Evolutionary conservation across 2,113 vertebrate genomes (phyloP).

Genomic region (Megaceryle torquata): DNA sequence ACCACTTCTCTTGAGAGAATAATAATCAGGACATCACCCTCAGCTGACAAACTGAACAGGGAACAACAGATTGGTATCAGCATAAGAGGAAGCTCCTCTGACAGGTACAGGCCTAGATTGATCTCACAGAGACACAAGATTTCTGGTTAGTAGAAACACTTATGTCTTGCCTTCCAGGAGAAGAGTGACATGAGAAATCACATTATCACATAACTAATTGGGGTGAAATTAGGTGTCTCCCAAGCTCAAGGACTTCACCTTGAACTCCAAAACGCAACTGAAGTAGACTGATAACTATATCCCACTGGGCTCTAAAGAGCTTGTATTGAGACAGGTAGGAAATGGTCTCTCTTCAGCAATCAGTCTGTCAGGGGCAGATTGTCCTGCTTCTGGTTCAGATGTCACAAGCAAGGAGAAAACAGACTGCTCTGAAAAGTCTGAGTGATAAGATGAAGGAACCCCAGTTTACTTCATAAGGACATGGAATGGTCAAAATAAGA

Average conservation of each 20-base stretch:
- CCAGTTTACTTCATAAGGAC: neutral
- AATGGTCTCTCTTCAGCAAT: neutral
- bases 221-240: neutral
- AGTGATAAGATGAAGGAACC: neutral
- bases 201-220: neutral
- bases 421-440: neutral
- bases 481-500: neutral
- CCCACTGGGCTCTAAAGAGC: neutral
- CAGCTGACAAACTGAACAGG: neutral
- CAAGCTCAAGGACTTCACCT: neutral
- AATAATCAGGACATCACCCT: slow-evolving; percentile 26
- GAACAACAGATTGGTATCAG: slow-evolving; percentile 1
- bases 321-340: neutral
- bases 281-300: neutral
- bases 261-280: neutral
- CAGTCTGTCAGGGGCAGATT: neutral
- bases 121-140: neutral
- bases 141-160: neutral
- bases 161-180: neutral
- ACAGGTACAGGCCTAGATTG: neutral
- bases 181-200: neutral
- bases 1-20: neutral
- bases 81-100: neutral
- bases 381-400: neutral
- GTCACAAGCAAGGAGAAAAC: neutral